Percentiles rank a stretch among this genome's conserved stretches.
Conservation (phyloP, 2,888 invertebrate genomes). For the Monochamus alternatus region DNA sequence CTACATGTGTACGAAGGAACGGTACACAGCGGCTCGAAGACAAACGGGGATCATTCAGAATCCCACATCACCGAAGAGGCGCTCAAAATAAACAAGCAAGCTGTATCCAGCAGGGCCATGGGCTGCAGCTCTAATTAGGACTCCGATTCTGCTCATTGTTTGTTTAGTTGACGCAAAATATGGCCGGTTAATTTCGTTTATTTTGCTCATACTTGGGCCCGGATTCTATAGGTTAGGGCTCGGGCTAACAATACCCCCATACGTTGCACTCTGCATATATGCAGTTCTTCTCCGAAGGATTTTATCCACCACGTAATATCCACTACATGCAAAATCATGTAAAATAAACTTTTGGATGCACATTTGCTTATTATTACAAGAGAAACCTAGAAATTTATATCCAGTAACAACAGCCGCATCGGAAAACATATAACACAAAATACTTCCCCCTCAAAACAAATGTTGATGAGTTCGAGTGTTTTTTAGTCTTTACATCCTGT, state of each 20-base stretch:
- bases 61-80: conserved; percentile 30
- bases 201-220: background rate
- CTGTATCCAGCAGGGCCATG: conserved; percentile 8
- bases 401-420: background rate
- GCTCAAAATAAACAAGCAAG: conserved; percentile 20
- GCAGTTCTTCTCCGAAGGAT: background rate
- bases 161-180: conserved; percentile 5
- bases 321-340: background rate
- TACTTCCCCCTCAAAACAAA: too few species aligned
- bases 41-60: conserved; percentile 30
- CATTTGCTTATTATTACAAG: too few species aligned
- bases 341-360: background rate
- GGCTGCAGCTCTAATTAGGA: conserved; percentile 33
- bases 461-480: too few species aligned
- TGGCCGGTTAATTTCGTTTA: conserved; percentile 5
- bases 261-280: too few species aligned
- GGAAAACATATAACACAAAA: too few species aligned
- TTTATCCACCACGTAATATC: background rate
- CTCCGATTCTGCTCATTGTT: background rate
- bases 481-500: too few species aligned
- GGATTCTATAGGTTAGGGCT: background rate
- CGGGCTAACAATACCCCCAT: background rate
- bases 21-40: conserved; percentile 4
- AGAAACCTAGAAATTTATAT: background rate
- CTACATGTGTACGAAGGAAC: conserved; percentile 7